Conservation (phyloP, 2,888 invertebrate species). For the Petrophora chlorosata region DNA sequence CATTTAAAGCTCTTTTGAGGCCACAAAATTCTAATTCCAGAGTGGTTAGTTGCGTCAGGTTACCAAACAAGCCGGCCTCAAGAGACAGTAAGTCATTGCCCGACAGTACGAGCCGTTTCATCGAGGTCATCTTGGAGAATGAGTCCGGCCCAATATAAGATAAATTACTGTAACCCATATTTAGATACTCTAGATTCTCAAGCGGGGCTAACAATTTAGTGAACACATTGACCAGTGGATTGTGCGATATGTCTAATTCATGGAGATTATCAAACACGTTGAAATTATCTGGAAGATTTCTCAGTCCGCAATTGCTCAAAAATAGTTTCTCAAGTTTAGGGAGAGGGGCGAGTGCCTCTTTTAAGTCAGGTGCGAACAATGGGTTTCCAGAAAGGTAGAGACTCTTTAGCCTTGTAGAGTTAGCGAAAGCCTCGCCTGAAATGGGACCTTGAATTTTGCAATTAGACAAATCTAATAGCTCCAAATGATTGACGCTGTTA, state of each 20-base stretch:
- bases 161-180: slow-evolving; percentile 89
- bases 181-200: slow-evolving; percentile 86
- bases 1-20: slow-evolving; percentile 85
- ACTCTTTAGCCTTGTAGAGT: slow-evolving; percentile 86
- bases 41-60: slow-evolving; percentile 86
- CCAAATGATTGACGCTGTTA: slow-evolving; percentile 85
- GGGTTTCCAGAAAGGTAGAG: slow-evolving; percentile 87
- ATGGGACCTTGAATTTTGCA: slow-evolving; percentile 87
- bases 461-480: slow-evolving; percentile 86
- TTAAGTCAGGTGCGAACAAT: slow-evolving; percentile 86
- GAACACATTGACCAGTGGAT: slow-evolving; percentile 87
- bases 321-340: slow-evolving; percentile 86
- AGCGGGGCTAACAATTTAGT: slow-evolving; percentile 86
- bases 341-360: slow-evolving; percentile 86
- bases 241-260: slow-evolving; percentile 88
- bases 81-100: slow-evolving; percentile 87
- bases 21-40: slow-evolving; percentile 88
- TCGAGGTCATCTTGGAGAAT: slow-evolving; percentile 87
- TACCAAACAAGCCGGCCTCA: slow-evolving; percentile 87
- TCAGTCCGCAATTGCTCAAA: slow-evolving; percentile 86
- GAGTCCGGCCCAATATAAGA: slow-evolving; percentile 86
- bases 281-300: slow-evolving; percentile 86
- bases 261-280: slow-evolving; percentile 86
- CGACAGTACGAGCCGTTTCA: slow-evolving; percentile 86
- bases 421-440: slow-evolving; percentile 87